Evolutionary conservation across 1,140 invertebrate genomes (phyloP).

Genomic region (Drosophila repleta): DNA sequence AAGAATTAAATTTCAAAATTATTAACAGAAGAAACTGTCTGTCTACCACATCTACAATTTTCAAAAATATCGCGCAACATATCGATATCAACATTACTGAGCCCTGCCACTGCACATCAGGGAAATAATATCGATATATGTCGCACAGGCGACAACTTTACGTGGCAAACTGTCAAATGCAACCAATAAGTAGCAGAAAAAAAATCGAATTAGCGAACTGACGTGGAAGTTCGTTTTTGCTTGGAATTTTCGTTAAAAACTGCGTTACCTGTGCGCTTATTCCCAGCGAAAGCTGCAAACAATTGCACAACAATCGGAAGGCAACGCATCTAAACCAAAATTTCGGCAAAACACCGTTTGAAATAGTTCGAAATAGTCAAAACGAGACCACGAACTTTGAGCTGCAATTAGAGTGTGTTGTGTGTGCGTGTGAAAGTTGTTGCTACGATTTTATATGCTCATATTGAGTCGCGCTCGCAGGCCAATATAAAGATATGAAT

Average conservation of each 20-base stretch:
- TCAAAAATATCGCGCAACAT: constrained; percentile 11
- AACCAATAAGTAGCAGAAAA: constrained; percentile 59
- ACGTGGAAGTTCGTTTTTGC: constrained; percentile 80
- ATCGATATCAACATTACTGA: constrained; percentile 9
- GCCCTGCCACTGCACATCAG: no score
- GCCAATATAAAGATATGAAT: constrained; percentile 52
- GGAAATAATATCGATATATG: constrained; percentile 28
- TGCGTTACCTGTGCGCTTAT: constrained; percentile 38
- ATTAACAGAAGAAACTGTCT: background rate
- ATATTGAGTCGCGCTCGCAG: constrained; percentile 22
- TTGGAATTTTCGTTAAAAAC: constrained; percentile 60
- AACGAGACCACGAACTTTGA: constrained; percentile 67
- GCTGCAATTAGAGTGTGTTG: constrained; percentile 44
- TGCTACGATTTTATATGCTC: constrained; percentile 42
- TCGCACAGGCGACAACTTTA: constrained; percentile 57
- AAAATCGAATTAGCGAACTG: constrained; percentile 79
- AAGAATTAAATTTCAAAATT: no score
- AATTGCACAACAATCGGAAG: constrained; percentile 20
- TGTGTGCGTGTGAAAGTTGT: constrained; percentile 69
- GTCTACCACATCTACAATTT: background rate
- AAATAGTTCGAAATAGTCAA: constrained; percentile 34
- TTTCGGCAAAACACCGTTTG: constrained; percentile 9
- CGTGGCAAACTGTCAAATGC: constrained; percentile 76
- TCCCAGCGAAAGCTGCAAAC: constrained; percentile 28
- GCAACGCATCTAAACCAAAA: constrained; percentile 2